phyloP scores from a whole-genome alignment of 1,140 invertebrate species.

The Hermetia illucens region DNA sequence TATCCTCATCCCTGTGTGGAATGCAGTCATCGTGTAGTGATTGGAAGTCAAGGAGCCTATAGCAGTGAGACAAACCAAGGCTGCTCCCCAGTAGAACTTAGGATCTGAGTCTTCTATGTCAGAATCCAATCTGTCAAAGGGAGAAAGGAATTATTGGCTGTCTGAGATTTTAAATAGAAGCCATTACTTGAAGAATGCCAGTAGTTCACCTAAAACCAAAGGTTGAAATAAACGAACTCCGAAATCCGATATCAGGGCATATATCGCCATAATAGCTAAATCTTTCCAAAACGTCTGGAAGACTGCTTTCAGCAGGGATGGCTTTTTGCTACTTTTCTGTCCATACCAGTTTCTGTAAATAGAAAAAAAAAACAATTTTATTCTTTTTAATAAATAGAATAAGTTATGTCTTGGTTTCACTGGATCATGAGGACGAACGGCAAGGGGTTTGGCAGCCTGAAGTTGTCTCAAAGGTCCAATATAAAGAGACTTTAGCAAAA shows the following conservation, averaged over 20 bases:
- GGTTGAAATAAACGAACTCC: not conserved
- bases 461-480: no score
- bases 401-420: no score
- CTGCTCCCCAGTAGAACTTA: slow-evolving; percentile 35
- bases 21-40: slow-evolving; percentile 53
- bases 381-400: no score
- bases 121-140: not conserved
- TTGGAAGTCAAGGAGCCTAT: slow-evolving; percentile 53
- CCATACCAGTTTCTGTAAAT: slow-evolving; percentile 1
- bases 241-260: not conserved
- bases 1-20: slow-evolving; percentile 57
- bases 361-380: no score
- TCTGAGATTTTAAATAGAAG: not conserved
- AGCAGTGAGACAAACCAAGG: slow-evolving; percentile 36
- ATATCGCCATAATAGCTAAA: no score
- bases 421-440: no score
- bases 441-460: no score
- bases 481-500: no score
- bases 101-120: slow-evolving; percentile 24
- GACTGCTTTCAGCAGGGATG: slow-evolving; percentile 2
- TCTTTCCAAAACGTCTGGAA: slow-evolving; percentile 4
- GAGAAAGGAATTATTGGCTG: not conserved
- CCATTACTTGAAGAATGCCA: slow-evolving; percentile 7
- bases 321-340: not conserved
- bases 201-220: slow-evolving; percentile 3